phyloP scores from a whole-genome alignment of 2,888 invertebrate genomes.

The Himalopsyche kuldschensis region DNA sequence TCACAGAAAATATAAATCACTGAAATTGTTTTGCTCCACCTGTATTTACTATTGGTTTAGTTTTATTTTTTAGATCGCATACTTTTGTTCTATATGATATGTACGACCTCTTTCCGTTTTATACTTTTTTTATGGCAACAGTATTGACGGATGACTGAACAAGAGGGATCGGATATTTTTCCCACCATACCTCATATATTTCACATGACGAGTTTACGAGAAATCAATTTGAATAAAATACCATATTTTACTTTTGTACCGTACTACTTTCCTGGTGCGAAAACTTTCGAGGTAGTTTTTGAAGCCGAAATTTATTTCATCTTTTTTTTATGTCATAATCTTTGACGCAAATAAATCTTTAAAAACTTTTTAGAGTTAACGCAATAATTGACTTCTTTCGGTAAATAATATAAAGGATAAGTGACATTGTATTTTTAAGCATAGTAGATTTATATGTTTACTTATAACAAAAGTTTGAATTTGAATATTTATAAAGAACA shows the following conservation, averaged over 20 bases:
- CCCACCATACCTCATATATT: background rate
- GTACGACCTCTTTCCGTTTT: background rate
- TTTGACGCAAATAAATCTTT: too few relatives aligned
- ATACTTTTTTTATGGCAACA: background rate
- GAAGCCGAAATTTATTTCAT: background rate
- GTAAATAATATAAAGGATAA: too few relatives aligned
- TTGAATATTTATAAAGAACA: too few relatives aligned
- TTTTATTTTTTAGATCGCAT: background rate
- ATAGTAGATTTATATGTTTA: too few relatives aligned
- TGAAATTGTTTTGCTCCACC: too few relatives aligned
- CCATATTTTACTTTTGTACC: background rate
- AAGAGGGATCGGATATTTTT: background rate
- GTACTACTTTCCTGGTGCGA: background rate
- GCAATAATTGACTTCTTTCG: too few relatives aligned
- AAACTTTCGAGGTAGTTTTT: background rate
- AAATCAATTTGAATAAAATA: constrained; percentile 1
- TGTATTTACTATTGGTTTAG: too few relatives aligned
- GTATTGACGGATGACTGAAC: background rate
- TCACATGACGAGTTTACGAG: background rate
- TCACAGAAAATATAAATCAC: too few relatives aligned
- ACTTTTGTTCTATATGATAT: background rate
- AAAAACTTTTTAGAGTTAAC: too few relatives aligned
- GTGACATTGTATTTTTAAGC: too few relatives aligned
- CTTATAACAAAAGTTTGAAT: too few relatives aligned
- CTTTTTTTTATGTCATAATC: too few relatives aligned